Evolutionary conservation across 1,140 invertebrate species (phyloP).

Genomic region (Lepidurus couesii): DNA sequence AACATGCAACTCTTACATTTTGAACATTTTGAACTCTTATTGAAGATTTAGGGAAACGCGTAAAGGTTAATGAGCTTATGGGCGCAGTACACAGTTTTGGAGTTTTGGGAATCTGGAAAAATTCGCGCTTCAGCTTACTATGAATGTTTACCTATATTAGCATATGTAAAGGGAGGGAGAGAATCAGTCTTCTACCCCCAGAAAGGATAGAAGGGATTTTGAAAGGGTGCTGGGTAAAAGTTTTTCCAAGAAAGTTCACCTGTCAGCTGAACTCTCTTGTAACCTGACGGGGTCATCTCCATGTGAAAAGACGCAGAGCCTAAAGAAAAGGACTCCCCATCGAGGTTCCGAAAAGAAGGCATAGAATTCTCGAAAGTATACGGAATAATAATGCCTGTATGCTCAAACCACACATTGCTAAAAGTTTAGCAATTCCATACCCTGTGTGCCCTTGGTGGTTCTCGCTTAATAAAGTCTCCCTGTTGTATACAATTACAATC

Average conservation of each 20-base stretch:
- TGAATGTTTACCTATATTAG: not conserved
- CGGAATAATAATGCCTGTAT: too few species aligned
- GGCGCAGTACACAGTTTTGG: not conserved
- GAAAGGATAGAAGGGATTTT: not conserved
- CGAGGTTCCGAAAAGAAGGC: too few species aligned
- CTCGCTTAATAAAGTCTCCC: not conserved
- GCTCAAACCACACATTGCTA: too few species aligned
- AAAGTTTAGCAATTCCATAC: too few species aligned
- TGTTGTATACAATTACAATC: not conserved
- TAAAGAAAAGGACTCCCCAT: not conserved
- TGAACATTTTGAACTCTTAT: not conserved
- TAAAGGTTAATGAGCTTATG: not conserved
- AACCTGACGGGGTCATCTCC: slow-evolving; percentile 20
- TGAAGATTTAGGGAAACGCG: not conserved
- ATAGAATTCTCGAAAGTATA: too few species aligned
- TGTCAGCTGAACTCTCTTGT: slow-evolving; percentile 2
- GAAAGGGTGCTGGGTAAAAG: not conserved
- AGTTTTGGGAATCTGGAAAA: not conserved
- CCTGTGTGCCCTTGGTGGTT: not conserved
- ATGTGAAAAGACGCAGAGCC: slow-evolving; percentile 7
- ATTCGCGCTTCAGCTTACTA: not conserved
- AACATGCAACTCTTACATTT: too few species aligned
- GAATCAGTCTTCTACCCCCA: too few species aligned
- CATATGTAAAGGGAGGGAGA: not conserved
- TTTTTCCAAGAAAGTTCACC: slow-evolving; percentile 14